These are phyloP conservation scores for Sphaerophoria taeniata DNA, from an alignment of 2,888 invertebrate genomes.

Conservation along the genomic window DNA sequence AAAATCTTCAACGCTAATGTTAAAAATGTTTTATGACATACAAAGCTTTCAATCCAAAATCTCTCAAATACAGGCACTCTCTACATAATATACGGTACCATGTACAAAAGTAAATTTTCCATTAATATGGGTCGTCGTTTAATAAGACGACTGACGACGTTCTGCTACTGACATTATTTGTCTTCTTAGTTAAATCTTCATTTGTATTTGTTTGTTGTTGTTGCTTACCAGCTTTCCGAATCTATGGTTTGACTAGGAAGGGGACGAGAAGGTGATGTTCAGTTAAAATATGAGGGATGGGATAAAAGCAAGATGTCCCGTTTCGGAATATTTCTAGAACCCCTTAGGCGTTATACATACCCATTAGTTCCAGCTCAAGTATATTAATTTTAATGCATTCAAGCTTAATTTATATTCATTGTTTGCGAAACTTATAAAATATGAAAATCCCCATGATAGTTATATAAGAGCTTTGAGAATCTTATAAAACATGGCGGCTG, in stretches of 20 bases:
- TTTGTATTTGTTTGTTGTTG: constrained; percentile 11
- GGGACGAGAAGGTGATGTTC: too few species aligned
- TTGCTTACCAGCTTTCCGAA: constrained; percentile 6
- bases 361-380: too few species aligned
- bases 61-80: neutral
- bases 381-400: constrained; percentile 33
- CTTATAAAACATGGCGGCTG: neutral
- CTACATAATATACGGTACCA: neutral
- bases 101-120: neutral
- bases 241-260: neutral
- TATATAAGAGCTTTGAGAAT: constrained; percentile 17
- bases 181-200: constrained; percentile 32
- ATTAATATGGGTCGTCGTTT: neutral
- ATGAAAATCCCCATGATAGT: neutral
- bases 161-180: constrained; percentile 4
- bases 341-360: neutral
- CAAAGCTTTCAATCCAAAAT: neutral
- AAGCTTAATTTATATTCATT: constrained; percentile 35
- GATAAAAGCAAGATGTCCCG: constrained; percentile 34
- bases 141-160: neutral
- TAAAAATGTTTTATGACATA: neutral
- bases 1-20: neutral
- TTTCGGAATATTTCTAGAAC: constrained; percentile 11
- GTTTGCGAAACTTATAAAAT: constrained; percentile 21
- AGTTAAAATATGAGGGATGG: neutral